Evolutionary conservation across 1,140 invertebrate genomes (phyloP).

Genomic region (Drosophila watanabei): DNA sequence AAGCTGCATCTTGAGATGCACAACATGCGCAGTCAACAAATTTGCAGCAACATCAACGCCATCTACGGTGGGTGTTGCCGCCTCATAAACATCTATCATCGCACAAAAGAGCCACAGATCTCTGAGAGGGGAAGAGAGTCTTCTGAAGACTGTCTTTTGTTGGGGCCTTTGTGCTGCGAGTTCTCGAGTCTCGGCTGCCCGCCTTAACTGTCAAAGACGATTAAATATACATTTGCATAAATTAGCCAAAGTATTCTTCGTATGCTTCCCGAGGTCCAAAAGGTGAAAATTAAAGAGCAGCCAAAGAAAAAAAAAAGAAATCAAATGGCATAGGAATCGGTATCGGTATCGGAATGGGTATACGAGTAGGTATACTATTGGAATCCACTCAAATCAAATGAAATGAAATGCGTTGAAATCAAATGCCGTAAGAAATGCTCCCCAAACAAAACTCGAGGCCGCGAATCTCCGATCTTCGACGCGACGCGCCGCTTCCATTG

Average conservation of each 20-base stretch:
- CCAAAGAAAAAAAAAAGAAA: constrained; percentile 72
- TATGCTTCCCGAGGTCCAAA: constrained; percentile 32
- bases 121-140: constrained; percentile 3
- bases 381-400: constrained; percentile 50
- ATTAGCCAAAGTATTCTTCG: constrained; percentile 67
- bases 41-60: constrained; percentile 74
- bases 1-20: constrained; percentile 70
- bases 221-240: constrained; percentile 85
- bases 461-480: constrained; percentile 27
- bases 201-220: constrained; percentile 84
- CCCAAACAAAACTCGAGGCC: constrained; percentile 26
- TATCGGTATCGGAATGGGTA: constrained; percentile 25
- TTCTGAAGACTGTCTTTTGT: constrained; percentile 11
- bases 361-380: constrained; percentile 12
- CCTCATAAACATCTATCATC: constrained; percentile 82
- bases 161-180: constrained; percentile 28
- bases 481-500: constrained; percentile 23
- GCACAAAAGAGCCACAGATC: constrained; percentile 49
- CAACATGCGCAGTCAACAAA: constrained; percentile 79
- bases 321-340: constrained; percentile 55
- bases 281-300: constrained; percentile 81
- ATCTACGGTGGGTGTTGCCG: constrained; percentile 81
- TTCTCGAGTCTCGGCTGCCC: constrained; percentile 44
- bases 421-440: constrained; percentile 74
- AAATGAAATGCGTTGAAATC: constrained; percentile 74